A percentile compares a stretch with the other conserved stretches of the same genome.
These are phyloP conservation scores for Pseudochaenichthys georgianus DNA, from an alignment of 2,797 vertebrate species.

Conservation along the genomic window DNA sequence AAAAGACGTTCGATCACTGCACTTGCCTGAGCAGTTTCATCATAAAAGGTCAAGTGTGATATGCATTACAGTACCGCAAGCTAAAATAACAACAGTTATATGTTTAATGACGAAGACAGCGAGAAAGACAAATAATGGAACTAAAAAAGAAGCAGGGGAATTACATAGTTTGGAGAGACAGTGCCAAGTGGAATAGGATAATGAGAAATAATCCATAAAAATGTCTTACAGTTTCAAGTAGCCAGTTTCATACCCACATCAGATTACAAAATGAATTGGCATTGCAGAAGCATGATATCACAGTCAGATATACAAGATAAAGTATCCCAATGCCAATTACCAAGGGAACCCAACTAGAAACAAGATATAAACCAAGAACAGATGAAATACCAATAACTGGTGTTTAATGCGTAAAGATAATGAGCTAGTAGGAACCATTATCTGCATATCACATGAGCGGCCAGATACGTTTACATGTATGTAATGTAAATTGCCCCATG, in stretches of 20 bases:
- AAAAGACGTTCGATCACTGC: no score
- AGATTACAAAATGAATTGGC: conserved; percentile 14
- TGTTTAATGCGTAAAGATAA: conserved; percentile 16
- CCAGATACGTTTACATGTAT: background rate
- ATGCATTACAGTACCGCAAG: no score
- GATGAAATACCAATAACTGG: conserved; percentile 20
- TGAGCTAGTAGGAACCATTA: background rate
- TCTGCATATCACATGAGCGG: background rate
- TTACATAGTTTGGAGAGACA: background rate
- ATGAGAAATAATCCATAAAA: conserved; percentile 11
- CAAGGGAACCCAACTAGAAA: background rate
- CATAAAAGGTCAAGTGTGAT: no score
- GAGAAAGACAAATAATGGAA: background rate
- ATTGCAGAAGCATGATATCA: conserved; percentile 17
- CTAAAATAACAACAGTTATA: background rate
- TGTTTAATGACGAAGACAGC: background rate
- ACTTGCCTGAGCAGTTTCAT: no score
- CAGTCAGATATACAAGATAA: background rate
- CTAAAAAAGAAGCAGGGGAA: background rate
- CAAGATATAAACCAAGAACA: conserved; percentile 10
- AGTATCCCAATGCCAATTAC: background rate
- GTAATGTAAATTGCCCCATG: background rate
- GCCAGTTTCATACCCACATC: conserved; percentile 10
- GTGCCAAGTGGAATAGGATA: background rate
- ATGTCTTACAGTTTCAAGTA: conserved; percentile 14